phyloP scores from a whole-genome alignment of 1,140 invertebrate genomes.

The Lasioglossum baleicum region DNA sequence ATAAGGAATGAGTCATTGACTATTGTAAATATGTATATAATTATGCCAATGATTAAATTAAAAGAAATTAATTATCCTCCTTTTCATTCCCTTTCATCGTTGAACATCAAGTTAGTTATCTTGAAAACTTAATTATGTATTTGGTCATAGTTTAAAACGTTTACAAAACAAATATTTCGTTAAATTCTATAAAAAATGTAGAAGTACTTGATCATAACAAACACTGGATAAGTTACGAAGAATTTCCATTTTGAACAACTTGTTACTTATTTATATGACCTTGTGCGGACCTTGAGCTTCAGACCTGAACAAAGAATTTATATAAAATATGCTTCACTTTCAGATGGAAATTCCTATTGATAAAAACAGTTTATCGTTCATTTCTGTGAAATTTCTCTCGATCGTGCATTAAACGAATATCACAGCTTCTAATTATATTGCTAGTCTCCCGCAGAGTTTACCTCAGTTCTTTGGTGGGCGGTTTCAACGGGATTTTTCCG shows the following conservation, averaged over 20 bases:
- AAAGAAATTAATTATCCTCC: conserved; percentile 30
- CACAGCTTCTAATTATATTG: conserved; percentile 39
- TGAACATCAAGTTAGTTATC: neutral
- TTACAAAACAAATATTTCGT: neutral
- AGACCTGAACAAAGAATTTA: too few relatives aligned
- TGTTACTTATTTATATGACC: too few relatives aligned
- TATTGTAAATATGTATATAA: conserved; percentile 65
- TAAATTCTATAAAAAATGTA: neutral
- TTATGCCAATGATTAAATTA: conserved; percentile 53
- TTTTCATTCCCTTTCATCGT: neutral
- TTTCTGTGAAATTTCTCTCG: conserved; percentile 1
- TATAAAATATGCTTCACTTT: too few relatives aligned
- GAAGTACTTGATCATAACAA: neutral
- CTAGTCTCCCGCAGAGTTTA: conserved; percentile 46
- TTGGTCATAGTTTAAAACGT: neutral
- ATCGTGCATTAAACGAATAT: conserved; percentile 30
- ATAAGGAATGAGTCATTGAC: conserved; percentile 18
- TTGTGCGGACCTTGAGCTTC: too few relatives aligned
- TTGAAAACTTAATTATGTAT: neutral
- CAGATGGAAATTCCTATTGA: too few relatives aligned
- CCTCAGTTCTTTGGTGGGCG: conserved; percentile 73
- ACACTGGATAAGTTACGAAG: too few relatives aligned
- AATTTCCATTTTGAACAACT: too few relatives aligned
- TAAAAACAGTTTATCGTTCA: conserved; percentile 26
- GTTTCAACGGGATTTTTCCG: conserved; percentile 71